Conservation (phyloP, 2,113 vertebrate species). For the Otolemur garnettii region DNA sequence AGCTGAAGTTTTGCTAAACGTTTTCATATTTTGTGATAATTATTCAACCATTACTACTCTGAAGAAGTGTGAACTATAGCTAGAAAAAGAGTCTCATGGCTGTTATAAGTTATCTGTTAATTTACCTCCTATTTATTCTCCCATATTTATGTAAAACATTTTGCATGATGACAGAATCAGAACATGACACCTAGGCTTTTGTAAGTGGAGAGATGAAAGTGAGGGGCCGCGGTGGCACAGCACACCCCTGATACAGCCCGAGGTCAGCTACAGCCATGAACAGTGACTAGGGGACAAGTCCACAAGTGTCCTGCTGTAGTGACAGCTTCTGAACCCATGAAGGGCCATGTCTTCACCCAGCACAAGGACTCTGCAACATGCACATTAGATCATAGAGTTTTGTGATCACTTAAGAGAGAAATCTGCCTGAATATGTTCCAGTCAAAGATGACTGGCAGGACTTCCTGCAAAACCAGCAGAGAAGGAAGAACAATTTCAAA, state of each 20-base stretch:
- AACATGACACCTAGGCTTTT: not conserved
- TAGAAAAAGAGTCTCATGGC: not conserved
- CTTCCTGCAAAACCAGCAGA: constrained; percentile 45
- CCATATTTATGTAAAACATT: not conserved
- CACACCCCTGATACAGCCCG: not conserved
- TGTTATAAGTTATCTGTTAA: not conserved
- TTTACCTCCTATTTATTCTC: not conserved
- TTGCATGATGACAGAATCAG: not conserved
- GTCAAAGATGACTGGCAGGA: constrained; percentile 57
- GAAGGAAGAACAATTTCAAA: constrained; percentile 46
- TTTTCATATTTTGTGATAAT: not conserved
- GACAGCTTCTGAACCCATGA: constrained; percentile 47
- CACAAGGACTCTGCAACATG: not conserved
- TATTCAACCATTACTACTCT: not conserved
- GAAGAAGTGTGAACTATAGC: not conserved
- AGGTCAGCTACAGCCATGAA: constrained; percentile 16
- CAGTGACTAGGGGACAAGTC: constrained; percentile 74
- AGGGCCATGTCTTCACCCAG: constrained; percentile 13
- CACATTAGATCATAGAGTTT: not conserved
- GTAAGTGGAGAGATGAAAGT: not conserved
- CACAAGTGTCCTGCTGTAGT: not conserved
- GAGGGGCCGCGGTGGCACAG: not conserved
- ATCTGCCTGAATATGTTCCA: not conserved
- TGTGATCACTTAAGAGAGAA: constrained; percentile 39
- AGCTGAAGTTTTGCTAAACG: not conserved